Base-by-base conservation (phyloP, 2,797 vertebrate species). In the Prionace glauca region DNA sequence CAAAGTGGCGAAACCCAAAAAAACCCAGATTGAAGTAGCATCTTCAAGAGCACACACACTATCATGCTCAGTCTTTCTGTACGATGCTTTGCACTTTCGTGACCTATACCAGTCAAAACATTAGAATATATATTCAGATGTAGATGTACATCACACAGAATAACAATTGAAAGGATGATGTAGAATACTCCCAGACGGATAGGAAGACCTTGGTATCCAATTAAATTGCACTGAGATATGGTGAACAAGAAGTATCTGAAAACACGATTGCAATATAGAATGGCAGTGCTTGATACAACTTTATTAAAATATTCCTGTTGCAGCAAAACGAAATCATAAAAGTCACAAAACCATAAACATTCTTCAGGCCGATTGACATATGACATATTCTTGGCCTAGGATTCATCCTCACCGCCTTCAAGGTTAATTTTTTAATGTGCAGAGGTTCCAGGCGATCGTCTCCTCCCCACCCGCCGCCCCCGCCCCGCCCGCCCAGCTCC, bases 261-360 rank as follows among this genome's bases (percentile, higher is more conserved):
- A 92, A 41, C 90, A 69, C 20, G 62, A 11, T 36, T 67, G 20
- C 7, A 20, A 91, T 91, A 65, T 60, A 11, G 22, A 67, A 92
- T 22, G n/a, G 90, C 62, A 67, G 62, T 36, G 50, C 62, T 88
- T 32, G 62, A 69, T 92, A 41, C 69, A 67, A 92, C n/a, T 92
- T 69, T 69, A 92, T 92, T 92, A 11, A 67, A 92, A 92, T 92
- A 92, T 92, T 92, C 65, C 69, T 92, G 18, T 92, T 69, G 65
- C 62, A 69, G 62, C 90, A 92, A 69, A 92, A 90, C 56, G 56
- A 62, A 67, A 92, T 41, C 90, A 92, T 10, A 41, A 92, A 90
- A 90, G 29, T 32, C 90, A 29, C 8, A 32, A 74, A 67, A 62
- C n/a, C 62, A 69, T 67, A 67, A 92, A n/a, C 67, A 67, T 91